phyloP scores from a whole-genome alignment of 2,888 invertebrate genomes.

The Athetis lepigone region DNA sequence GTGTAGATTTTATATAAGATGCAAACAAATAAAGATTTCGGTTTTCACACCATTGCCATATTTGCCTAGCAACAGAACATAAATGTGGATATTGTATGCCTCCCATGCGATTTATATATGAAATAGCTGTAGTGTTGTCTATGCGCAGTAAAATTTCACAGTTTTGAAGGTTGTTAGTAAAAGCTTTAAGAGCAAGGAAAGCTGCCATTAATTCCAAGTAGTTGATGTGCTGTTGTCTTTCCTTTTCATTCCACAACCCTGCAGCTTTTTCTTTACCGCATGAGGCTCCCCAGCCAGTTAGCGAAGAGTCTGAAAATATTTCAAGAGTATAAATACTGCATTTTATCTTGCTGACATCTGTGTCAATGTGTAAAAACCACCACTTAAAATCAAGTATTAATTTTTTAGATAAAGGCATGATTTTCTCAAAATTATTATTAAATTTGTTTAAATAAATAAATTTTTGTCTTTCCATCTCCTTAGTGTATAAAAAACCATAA shows the following conservation, averaged over 20 bases:
- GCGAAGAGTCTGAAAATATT: conserved; percentile 1
- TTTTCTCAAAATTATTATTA: too few relatives aligned
- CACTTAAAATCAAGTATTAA: background rate
- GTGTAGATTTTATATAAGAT: background rate
- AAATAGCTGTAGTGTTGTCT: background rate
- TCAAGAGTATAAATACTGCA: background rate
- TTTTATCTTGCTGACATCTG: conserved; percentile 1
- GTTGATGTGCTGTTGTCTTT: conserved; percentile 4
- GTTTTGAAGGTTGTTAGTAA: conserved; percentile 1
- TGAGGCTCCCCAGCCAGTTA: background rate
- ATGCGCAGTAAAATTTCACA: background rate
- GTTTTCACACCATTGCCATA: conserved; percentile 1
- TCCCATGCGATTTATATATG: too few relatives aligned
- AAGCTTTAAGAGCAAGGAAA: background rate
- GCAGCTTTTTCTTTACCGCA: background rate
- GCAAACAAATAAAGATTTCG: conserved; percentile 1
- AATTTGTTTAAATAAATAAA: too few relatives aligned
- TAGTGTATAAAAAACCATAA: too few relatives aligned
- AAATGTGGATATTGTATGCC: too few relatives aligned
- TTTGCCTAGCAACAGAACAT: conserved; percentile 1
- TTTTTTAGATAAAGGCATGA: background rate
- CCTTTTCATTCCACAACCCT: conserved; percentile 5
- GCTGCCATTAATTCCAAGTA: background rate
- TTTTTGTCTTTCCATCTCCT: too few relatives aligned
- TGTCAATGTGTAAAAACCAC: conserved; percentile 1